Base-by-base conservation (phyloP, 1,140 invertebrate genomes). In the Pinna nobilis region DNA sequence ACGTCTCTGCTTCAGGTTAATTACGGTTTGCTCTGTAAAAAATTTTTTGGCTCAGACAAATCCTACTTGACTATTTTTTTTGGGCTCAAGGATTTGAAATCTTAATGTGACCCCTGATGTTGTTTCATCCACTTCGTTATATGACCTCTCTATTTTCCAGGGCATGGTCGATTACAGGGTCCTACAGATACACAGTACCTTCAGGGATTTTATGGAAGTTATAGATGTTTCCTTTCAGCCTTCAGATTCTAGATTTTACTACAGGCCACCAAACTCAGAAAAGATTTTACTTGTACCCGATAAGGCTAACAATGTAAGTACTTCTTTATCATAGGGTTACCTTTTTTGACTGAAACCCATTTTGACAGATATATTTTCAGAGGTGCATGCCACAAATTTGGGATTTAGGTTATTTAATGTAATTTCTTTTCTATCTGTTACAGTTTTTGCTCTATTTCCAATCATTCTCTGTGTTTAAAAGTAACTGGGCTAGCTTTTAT, bases 91-190 rank as follows among this genome's bases (percentile, higher is more conserved):
- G n/a, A n/a, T n/a, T n/a, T n/a, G n/a, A n/a, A n/a, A n/a, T n/a
- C n/a, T n/a, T n/a, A n/a, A n/a, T n/a, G n/a, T n/a, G n/a, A n/a
- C n/a, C n/a, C n/a, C n/a, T n/a, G n/a, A n/a, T n/a, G n/a, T n/a
- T n/a, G n/a, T n/a, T n/a, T n/a, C n/a, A n/a, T n/a, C n/a, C n/a
- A n/a, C n/a, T n/a, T n/a, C n/a, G n/a, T n/a, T n/a, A n/a, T n/a
- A n/a, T n/a, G n/a, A n/a, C 44, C 5, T 18, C 65, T 70, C 78
- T 61, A 78, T 55, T 59, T 91, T 92, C 44, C 84, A 95, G 94
- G 94, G 94, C 20, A 94, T 93, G 86, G 91, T 94, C 51, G 95
- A 94, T 82, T 91, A 91, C 49, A 92, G 94, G 79, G 92, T 93
- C 71, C 83, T 96, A 9, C 92, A 92, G 80, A 92, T 95, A 28